These are phyloP conservation scores for Schlechtendalia chinensis DNA, from an alignment of 1,140 invertebrate genomes.

Conservation along the genomic window DNA sequence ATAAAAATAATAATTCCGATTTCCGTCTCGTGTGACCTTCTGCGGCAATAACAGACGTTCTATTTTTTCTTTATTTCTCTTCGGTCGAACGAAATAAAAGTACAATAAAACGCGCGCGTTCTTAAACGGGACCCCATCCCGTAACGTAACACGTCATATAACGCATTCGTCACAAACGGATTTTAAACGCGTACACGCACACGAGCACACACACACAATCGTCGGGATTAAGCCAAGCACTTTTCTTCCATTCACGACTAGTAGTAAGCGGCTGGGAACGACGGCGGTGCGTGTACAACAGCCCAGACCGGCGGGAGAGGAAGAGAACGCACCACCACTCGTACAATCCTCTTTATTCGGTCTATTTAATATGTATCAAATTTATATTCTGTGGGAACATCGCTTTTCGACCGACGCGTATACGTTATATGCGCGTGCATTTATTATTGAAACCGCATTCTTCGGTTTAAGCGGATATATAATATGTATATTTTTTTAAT, in stretches of 20 bases:
- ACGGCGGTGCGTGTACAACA: too few species aligned
- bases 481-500: constrained; percentile 23
- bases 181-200: not conserved
- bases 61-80: not conserved
- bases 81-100: not conserved
- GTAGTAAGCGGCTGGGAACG: too few species aligned
- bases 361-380: constrained; percentile 17
- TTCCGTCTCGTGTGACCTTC: too few species aligned
- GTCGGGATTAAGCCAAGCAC: not conserved
- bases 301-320: too few species aligned
- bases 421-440: not conserved
- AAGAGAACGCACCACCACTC: too few species aligned
- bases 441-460: constrained; percentile 18
- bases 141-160: not conserved
- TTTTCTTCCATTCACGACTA: constrained; percentile 19
- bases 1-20: too few species aligned
- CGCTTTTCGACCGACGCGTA: not conserved
- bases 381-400: not conserved
- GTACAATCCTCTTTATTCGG: not conserved
- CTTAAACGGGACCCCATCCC: not conserved
- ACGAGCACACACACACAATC: not conserved
- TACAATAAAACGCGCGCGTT: not conserved
- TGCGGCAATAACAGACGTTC: too few species aligned
- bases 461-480: not conserved
- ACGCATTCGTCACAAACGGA: constrained; percentile 8